Percentiles rank a stretch among this genome's conserved stretches.
These are phyloP conservation scores for Callyntrura sp. DNA, from an alignment of 2,888 invertebrate species.

Conservation along the genomic window DNA sequence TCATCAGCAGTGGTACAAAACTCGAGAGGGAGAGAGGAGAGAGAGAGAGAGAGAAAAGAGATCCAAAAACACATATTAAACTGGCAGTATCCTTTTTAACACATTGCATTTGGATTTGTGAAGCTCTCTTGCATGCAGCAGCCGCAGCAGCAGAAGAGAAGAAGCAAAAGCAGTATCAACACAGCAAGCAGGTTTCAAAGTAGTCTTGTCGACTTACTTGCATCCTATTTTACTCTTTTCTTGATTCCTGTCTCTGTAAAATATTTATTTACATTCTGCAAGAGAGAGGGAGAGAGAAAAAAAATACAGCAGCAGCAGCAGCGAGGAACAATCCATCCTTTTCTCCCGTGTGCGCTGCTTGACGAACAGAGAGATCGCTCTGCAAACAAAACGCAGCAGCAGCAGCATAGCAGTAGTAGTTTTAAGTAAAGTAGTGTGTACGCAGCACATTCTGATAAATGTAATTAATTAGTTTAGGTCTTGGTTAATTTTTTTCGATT, in stretches of 20 bases:
- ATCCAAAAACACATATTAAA: constrained; percentile 56
- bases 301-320: too few relatives aligned
- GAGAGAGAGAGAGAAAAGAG: too few relatives aligned
- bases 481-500: constrained; percentile 17
- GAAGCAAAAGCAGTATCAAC: constrained; percentile 19
- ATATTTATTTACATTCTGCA: constrained; percentile 58
- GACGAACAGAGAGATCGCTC: constrained; percentile 24
- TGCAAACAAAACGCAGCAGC: constrained; percentile 4
- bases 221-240: constrained; percentile 28
- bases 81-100: constrained; percentile 57
- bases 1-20: not conserved
- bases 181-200: constrained; percentile 52
- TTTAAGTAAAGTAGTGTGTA: constrained; percentile 27
- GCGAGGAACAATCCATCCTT: constrained; percentile 20
- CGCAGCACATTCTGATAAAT: constrained; percentile 23
- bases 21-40: not conserved
- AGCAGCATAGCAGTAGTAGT: not conserved
- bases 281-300: constrained; percentile 31
- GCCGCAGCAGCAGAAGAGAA: constrained; percentile 23
- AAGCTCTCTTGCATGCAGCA: constrained; percentile 64
- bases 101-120: constrained; percentile 67
- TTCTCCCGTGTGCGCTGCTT: not conserved
- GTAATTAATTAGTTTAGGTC: constrained; percentile 39
- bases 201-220: constrained; percentile 38
- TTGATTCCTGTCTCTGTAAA: constrained; percentile 49